phyloP scores from a whole-genome alignment of 2,113 vertebrate species.

The Alaudala cheleensis region DNA sequence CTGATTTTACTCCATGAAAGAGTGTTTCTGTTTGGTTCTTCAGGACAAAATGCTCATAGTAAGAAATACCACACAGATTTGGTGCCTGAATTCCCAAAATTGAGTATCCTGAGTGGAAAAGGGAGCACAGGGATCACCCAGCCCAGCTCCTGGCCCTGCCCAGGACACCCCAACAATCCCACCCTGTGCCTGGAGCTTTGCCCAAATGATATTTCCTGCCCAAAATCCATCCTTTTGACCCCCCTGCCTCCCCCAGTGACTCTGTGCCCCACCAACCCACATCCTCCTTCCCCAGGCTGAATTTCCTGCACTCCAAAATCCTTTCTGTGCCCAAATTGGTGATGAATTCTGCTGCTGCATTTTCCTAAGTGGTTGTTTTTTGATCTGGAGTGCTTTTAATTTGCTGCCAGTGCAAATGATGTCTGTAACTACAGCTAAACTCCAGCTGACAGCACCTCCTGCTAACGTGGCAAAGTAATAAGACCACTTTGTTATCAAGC shows the following conservation, averaged over 20 bases:
- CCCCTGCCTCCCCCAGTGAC: background rate
- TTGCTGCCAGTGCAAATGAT: background rate
- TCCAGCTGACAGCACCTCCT: background rate
- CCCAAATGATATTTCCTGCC: background rate
- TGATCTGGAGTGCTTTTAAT: background rate
- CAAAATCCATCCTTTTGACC: background rate
- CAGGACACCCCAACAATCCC: background rate
- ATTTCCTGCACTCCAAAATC: background rate
- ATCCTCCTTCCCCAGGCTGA: background rate
- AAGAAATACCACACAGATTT: background rate
- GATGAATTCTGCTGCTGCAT: background rate
- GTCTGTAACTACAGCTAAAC: background rate
- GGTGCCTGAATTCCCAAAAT: background rate
- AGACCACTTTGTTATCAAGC: background rate
- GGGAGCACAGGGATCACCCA: background rate
- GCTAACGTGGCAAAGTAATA: background rate
- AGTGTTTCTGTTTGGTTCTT: background rate
- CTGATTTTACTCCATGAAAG: background rate
- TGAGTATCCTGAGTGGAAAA: background rate
- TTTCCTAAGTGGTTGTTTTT: background rate
- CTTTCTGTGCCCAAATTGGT: background rate
- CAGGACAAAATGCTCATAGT: background rate
- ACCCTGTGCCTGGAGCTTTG: background rate
- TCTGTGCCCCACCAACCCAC: too few relatives aligned
- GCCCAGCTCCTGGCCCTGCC: background rate